Evolutionary conservation across 2,797 vertebrate species (phyloP).

Genomic region (Poecilia picta): DNA sequence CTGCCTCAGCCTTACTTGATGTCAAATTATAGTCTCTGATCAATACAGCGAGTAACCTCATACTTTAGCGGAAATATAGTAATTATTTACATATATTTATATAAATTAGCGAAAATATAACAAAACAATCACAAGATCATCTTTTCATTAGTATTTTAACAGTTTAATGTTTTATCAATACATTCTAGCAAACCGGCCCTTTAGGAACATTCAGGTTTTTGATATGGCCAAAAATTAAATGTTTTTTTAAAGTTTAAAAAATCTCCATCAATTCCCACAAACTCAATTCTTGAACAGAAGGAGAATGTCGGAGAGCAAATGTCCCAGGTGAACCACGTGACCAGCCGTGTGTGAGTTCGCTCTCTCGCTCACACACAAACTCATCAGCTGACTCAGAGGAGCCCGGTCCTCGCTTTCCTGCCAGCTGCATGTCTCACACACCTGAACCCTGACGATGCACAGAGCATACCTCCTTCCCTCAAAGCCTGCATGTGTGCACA

Average conservation of each 20-base stretch:
- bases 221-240: too few species aligned
- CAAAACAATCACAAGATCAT: too few species aligned
- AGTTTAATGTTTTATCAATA: too few species aligned
- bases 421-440: constrained; percentile 69
- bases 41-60: too few species aligned
- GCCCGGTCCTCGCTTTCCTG: constrained; percentile 50
- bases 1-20: too few species aligned
- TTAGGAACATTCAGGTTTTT: too few species aligned
- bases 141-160: too few species aligned
- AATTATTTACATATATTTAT: too few species aligned
- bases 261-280: neutral
- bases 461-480: constrained; percentile 1
- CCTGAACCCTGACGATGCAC: constrained; percentile 49
- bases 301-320: neutral
- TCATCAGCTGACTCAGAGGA: constrained; percentile 70
- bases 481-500: constrained; percentile 4
- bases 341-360: neutral
- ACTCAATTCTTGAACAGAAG: constrained; percentile 16
- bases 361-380: constrained; percentile 15
- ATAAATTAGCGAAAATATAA: too few species aligned
- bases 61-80: too few species aligned
- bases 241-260: neutral
- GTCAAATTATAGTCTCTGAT: too few species aligned
- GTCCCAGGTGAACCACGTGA: constrained; percentile 44
- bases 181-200: too few species aligned